phyloP scores from a whole-genome alignment of 53 echinoderm and acorn worm species.

The Holothuria leucospilota region DNA sequence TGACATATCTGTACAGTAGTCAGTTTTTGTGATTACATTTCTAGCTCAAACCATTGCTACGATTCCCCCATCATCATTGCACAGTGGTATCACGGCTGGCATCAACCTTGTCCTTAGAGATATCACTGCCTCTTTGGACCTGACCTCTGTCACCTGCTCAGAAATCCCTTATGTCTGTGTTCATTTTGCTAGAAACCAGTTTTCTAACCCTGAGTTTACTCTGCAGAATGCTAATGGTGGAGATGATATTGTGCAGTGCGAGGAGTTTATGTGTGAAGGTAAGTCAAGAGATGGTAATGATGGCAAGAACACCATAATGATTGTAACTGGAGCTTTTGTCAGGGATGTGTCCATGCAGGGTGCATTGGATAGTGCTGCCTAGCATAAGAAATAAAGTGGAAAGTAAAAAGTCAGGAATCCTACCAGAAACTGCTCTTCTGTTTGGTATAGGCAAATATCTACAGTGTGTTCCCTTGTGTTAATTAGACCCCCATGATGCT shows the following conservation, averaged over 20 bases:
- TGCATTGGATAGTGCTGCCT: too few species aligned
- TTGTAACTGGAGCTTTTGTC: background rate
- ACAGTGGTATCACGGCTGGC: slow-evolving; percentile 17
- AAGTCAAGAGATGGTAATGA: too few species aligned
- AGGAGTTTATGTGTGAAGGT: slow-evolving; percentile 10
- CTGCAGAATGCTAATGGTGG: slow-evolving; percentile 48
- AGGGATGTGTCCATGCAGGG: too few species aligned
- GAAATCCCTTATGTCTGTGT: slow-evolving; percentile 90
- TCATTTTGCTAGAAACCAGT: slow-evolving; percentile 68
- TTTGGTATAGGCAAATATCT: too few species aligned
- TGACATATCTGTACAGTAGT: background rate
- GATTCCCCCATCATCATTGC: background rate
- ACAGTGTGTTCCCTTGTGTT: too few species aligned
- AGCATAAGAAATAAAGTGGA: too few species aligned
- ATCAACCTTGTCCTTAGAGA: background rate
- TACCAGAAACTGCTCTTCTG: too few species aligned
- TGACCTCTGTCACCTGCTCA: slow-evolving; percentile 71
- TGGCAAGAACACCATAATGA: background rate
- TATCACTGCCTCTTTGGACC: slow-evolving; percentile 50
- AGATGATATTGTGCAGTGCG: slow-evolving; percentile 22
- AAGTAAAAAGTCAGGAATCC: too few species aligned
- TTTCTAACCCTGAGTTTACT: slow-evolving; percentile 76
- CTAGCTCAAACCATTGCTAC: slow-evolving; percentile 11
- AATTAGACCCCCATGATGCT: too few species aligned
- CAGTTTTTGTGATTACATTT: background rate